Base-by-base conservation (phyloP, 2,888 invertebrate species). In the Plemyria rubiginata region DNA sequence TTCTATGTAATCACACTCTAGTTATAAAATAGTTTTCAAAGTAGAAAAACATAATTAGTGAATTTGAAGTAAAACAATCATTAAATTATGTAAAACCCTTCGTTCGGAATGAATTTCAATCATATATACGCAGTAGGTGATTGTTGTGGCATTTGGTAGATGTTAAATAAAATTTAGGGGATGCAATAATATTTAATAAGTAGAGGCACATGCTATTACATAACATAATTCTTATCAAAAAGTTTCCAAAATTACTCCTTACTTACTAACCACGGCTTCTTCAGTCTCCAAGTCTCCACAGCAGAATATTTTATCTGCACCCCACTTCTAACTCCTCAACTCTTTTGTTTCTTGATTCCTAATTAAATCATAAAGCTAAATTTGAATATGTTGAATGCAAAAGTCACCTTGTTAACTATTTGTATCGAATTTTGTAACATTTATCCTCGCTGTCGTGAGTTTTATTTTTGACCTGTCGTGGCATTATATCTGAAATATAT, bases 401-500 rank as follows among this genome's bases (percentile, higher is more conserved):
- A 62, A 59, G 50, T 54, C 40, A 80, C 81, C 88, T 89, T 91
- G 92, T 92, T 92, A 88, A 90, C 90, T 92, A 90, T 88, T 89
- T 91, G 85, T 92, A 91, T 91, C 88, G 86, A 88, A 70, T 90
- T 91, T 90, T 90, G 86, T 89, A 70, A 74, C 87, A 87, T 32
- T 85, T 88, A 81, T 85, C 80, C 87, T 90, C 91, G 86, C 87
- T 62, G 61, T 78, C 62, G 88, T 87, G 88, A 88, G 85, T 82
- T 86, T 90, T 90, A 83, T 88, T 92, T 92, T 88, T 83, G 85
- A 89, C 90, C 91, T 91, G 84, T 90, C 90, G 84, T 90, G 87
- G 87, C 89, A 90, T 90, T 90, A 87, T 88, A 88, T 88, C 89
- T 90, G 87, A 89, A 91, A 87, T 92, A 92, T 90, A 92, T 88